Conservation (phyloP, 2,113 vertebrate species). For the Picathartes gymnocephalus region DNA sequence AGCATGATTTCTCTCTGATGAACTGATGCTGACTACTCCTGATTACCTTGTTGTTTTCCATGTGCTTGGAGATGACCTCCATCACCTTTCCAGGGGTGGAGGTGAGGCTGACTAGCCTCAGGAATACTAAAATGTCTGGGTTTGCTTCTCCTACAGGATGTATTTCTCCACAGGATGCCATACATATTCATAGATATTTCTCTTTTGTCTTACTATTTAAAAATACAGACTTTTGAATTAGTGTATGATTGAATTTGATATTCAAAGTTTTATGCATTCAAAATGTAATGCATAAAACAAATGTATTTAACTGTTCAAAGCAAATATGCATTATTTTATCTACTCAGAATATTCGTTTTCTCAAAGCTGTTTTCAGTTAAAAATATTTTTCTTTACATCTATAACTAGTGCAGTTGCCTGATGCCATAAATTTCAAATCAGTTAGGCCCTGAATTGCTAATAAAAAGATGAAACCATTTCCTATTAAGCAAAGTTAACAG, state of each 20-base stretch:
- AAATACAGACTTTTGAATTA: not conserved
- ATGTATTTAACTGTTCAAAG: not conserved
- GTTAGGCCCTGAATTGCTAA: constrained; percentile 22
- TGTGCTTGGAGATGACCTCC: not conserved
- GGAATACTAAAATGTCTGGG: not conserved
- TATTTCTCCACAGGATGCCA: not conserved
- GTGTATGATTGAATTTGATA: not conserved
- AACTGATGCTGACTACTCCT: not conserved
- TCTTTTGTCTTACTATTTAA: not conserved
- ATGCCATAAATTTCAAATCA: constrained; percentile 38
- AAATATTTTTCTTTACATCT: not conserved
- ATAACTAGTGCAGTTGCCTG: not conserved
- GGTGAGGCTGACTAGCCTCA: not conserved
- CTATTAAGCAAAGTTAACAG: constrained; percentile 58
- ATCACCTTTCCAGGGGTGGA: not conserved
- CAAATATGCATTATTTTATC: not conserved
- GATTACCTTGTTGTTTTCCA: not conserved
- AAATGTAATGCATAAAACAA: not conserved
- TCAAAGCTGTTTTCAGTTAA: not conserved
- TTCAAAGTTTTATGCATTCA: not conserved
- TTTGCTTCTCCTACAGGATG: not conserved
- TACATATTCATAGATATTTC: not conserved
- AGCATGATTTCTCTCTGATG: not conserved
- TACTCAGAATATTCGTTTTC: not conserved
- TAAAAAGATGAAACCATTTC: constrained; percentile 46